A percentile compares a stretch with the other conserved stretches of the same genome.
Evolutionary conservation across 2,113 vertebrate genomes (phyloP).

Genomic region (Sisor rabdophorus): DNA sequence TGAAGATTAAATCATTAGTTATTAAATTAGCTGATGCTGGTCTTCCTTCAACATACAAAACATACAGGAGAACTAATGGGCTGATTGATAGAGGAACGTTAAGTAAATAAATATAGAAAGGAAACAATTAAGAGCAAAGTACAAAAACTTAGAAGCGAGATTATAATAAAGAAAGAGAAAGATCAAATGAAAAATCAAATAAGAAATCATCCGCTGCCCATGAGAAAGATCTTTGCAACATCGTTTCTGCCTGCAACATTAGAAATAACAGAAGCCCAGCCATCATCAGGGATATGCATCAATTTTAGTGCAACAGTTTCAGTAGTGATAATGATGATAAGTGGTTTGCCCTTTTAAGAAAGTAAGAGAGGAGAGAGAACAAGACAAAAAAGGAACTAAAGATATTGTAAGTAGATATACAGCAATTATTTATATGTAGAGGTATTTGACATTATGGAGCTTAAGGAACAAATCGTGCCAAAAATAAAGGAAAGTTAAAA

Average conservation of each 20-base stretch:
- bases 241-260: constrained; percentile 29
- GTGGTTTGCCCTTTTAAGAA: constrained; percentile 1
- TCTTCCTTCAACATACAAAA: too few relatives aligned
- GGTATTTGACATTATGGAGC: neutral
- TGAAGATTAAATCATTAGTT: too few relatives aligned
- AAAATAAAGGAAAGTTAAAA: neutral
- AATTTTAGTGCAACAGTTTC: constrained; percentile 17
- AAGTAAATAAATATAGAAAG: constrained; percentile 50
- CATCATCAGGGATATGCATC: constrained; percentile 29
- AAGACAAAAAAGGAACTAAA: neutral
- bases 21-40: too few relatives aligned
- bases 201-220: neutral
- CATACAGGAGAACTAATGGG: too few relatives aligned
- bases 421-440: neutral
- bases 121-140: constrained; percentile 17
- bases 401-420: neutral
- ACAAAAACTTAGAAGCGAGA: constrained; percentile 12
- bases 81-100: too few relatives aligned
- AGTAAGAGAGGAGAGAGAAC: constrained; percentile 7
- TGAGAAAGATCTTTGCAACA: constrained; percentile 44
- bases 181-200: neutral
- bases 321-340: constrained; percentile 21
- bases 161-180: neutral
- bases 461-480: neutral
- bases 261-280: constrained; percentile 11